Conservation (phyloP, 2,797 vertebrate genomes). For the Tenualosa ilisha region DNA sequence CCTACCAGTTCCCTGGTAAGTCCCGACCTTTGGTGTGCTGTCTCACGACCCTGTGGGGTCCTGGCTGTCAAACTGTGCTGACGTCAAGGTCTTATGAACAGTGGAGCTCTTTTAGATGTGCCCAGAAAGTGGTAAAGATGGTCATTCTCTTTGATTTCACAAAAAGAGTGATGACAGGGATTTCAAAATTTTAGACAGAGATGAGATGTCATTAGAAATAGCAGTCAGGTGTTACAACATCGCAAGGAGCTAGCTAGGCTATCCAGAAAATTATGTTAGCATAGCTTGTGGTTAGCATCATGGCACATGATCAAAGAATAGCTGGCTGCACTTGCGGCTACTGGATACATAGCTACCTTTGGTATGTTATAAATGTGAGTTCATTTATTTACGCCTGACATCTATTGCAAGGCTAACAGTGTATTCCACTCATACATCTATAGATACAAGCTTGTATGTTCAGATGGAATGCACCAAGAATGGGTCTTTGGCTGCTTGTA, state of each 20-base stretch:
- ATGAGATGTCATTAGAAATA: not conserved
- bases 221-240: not conserved
- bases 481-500: slow-evolving; percentile 71
- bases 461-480: not conserved
- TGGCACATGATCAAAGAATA: not conserved
- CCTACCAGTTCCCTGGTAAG: slow-evolving; percentile 99
- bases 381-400: not conserved
- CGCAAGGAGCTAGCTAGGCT: not conserved
- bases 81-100: not conserved
- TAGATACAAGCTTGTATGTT: not conserved
- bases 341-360: not conserved
- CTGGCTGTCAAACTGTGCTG: not conserved
- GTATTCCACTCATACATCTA: slow-evolving; percentile 14
- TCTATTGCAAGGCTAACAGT: not conserved
- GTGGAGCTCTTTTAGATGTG: not conserved
- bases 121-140: not conserved
- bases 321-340: not conserved
- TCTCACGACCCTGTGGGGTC: not conserved
- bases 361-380: not conserved
- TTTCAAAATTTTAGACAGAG: not conserved
- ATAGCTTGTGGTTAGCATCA: not conserved
- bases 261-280: not conserved
- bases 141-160: not conserved
- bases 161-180: not conserved
- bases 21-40: slow-evolving; percentile 29